Evolutionary conservation across 2,797 vertebrate species (phyloP), one percentile per base, ranked within the genome.

Genomic region (Xenops minutus): DNA sequence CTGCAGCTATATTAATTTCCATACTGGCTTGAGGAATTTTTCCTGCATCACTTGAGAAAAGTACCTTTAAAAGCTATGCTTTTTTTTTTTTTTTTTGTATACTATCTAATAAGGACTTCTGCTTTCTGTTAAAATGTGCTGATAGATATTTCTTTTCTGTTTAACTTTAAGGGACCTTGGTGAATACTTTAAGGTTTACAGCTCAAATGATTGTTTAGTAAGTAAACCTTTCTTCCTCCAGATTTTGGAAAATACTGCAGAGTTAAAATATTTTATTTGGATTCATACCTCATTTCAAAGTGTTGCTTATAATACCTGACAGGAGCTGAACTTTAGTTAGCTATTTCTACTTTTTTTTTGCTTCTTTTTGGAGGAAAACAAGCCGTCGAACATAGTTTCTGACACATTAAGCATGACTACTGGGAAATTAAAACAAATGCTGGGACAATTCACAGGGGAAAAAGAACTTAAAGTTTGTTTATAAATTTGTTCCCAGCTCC

Each of bases 231-330:
- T 85, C 95, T 88, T 96, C 77, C 56, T 92, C 92, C 95, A 95
- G 88, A 96, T 96, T 97, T 96, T 92, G 64, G 83, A 66, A 93
- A 85, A 72, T 37, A 51, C 62, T 76, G 87, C n/a, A 36, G 43
- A 96, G 85, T 56, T 54, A 67, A 93, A 92, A 94, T 97, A 95
- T 97, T 96, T 97, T 97, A 96, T 93, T 96, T 94, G 96, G 95
- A 96, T 92, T 82, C 91, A 85, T 96, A 95, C 83, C 61, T 96
- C 68, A 92, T 95, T 96, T 97, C 92, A 83, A 95, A 95, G 89
- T 87, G 93, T 86, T 92, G 77, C 88, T 94, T 88, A 82, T 91
- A 95, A 91, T 93, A 95, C 74, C 91, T 94, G 92, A 86, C 90
- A 94, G 52, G 69, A 93, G 55, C 22, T 90, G 86, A 81, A 94